These are phyloP conservation scores for Rhagoletis zephyria DNA, from an alignment of 1,140 invertebrate species.

Conservation along the genomic window DNA sequence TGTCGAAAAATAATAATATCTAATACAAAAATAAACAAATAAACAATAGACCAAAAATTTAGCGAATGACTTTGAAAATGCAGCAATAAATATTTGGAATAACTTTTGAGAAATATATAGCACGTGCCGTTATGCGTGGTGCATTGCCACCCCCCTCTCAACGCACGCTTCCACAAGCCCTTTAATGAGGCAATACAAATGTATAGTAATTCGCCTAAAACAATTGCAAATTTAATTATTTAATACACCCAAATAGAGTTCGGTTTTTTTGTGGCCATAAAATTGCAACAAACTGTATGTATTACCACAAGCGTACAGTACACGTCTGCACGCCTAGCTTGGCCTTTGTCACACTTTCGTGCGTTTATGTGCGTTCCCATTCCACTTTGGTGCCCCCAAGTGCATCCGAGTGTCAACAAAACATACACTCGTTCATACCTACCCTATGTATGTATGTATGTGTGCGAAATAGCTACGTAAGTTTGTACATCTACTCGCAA, in stretches of 20 bases:
- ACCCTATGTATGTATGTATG: neutral
- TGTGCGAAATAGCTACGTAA: no score
- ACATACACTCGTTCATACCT: neutral
- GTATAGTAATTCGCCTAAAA: neutral
- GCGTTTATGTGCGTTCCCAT: neutral
- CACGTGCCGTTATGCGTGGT: neutral
- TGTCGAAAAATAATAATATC: no score
- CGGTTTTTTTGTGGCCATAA: neutral
- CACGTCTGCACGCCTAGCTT: neutral
- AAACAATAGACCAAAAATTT: no score
- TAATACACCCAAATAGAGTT: constrained; percentile 31
- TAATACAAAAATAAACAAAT: no score
- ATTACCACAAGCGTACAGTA: neutral
- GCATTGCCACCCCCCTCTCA: neutral
- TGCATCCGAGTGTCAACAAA: neutral
- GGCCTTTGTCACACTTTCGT: constrained; percentile 12
- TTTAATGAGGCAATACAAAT: neutral
- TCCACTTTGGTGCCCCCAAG: neutral
- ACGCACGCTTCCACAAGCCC: neutral
- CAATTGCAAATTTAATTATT: neutral
- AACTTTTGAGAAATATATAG: neutral
- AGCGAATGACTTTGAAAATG: no score
- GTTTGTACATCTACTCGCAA: neutral
- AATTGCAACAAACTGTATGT: neutral
- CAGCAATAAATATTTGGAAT: neutral